Evolutionary conservation across 2,888 invertebrate species (phyloP).

Genomic region (Heteropelma amictum): DNA sequence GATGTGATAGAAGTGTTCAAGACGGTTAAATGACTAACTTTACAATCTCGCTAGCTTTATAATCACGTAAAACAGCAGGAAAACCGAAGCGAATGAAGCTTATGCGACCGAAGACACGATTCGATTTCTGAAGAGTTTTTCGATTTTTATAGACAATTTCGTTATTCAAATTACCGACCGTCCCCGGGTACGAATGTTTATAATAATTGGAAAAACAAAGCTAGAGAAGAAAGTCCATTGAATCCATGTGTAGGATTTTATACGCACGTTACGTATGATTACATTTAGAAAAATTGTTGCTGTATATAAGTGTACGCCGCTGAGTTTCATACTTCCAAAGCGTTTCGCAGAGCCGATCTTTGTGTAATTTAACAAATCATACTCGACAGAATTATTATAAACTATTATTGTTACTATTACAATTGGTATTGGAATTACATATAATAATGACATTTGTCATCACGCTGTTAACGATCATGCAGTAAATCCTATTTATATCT

Average conservation of each 20-base stretch:
- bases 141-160: constrained; percentile 39
- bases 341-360: constrained; percentile 27
- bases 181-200: constrained; percentile 9
- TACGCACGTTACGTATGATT: constrained; percentile 15
- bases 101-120: neutral
- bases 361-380: constrained; percentile 40
- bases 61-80: neutral
- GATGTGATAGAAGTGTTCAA: constrained; percentile 56
- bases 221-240: constrained; percentile 2
- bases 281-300: constrained; percentile 20
- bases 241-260: constrained; percentile 24
- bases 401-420: constrained; percentile 22
- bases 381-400: constrained; percentile 21
- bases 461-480: neutral
- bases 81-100: neutral
- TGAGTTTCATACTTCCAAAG: constrained; percentile 37
- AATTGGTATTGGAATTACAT: too few species aligned
- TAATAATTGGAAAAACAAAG: neutral
- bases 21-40: constrained; percentile 22
- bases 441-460: too few species aligned
- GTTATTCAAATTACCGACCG: constrained; percentile 16
- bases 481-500: constrained; percentile 22
- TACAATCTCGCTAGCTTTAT: neutral
- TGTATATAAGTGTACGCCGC: constrained; percentile 23
- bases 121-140: neutral